Evolutionary conservation across 53 echinoderm and acorn worm genomes (phyloP), one percentile per base, ranked within the genome.

Genomic region (Crossaster papposus): DNA sequence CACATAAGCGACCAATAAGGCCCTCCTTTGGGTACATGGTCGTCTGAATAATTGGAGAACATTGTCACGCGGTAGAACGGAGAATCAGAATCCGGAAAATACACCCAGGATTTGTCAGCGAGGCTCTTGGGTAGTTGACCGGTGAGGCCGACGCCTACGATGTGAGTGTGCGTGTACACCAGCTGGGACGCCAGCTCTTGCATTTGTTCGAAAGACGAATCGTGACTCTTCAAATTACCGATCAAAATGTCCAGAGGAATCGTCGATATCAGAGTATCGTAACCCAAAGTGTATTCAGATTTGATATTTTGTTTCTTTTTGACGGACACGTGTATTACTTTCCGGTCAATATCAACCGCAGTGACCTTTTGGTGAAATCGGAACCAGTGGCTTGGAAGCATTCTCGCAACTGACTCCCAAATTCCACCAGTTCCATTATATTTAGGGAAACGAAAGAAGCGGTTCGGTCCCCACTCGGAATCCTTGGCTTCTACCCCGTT

Each of bases 31-130:
- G 91, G 91, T n/a, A 91, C 91, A 28, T 86, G 80, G 36, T 91
- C 91, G 0, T 91, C 54, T 10, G 91, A 91, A 53, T 72, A 91
- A 52, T 86, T 91, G 22, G 91, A 91, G 72, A 91, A 91, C 24
- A 91, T 54, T 2, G 91, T 80, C 10, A 91, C 37, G 23, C 91
- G 79, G 29, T 91, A 91, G 70, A 91, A 91, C 5, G 91, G 91
- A 36, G 91, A 85, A 80, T 91, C 91, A 0, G 86, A 51, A 35
- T 91, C 91, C 1, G 91, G 86, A 24, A 91, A 91, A 44, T 91
- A 86, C 70, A 91, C 63, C 91, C 91, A 91, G 3, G 86, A 91
- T 63, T 86, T 91, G 26, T 80, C 86, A 5, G 79, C 32, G 14
- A 91, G 80, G 20, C n/a, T 51, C 79, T 55, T 36, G 5, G 91